Percentiles rank a stretch among this genome's conserved stretches.
phyloP scores from a whole-genome alignment of 2,113 vertebrate genomes.

The Patagioenas fasciata region DNA sequence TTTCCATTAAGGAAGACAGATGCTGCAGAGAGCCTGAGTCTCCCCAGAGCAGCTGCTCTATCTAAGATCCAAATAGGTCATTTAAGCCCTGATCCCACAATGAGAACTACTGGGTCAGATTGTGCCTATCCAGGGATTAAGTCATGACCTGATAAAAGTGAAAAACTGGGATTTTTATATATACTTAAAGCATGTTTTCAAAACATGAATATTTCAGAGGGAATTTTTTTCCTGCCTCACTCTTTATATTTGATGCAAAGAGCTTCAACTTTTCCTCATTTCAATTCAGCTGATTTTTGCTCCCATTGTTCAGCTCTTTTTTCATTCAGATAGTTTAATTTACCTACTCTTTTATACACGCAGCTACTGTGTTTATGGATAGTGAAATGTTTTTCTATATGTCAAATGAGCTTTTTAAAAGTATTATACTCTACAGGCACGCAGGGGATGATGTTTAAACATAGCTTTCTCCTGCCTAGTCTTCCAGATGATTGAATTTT shows the following conservation, averaged over 20 bases:
- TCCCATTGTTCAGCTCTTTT: slow-evolving; percentile 11
- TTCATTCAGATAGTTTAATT: slow-evolving; percentile 66
- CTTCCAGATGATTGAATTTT: slow-evolving; percentile 64
- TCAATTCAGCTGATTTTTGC: slow-evolving; percentile 23
- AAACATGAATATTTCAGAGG: slow-evolving; percentile 53
- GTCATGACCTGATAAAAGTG: slow-evolving; percentile 50
- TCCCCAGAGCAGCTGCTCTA: slow-evolving; percentile 54
- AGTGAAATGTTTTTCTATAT: slow-evolving; percentile 52
- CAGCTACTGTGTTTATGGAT: slow-evolving; percentile 54
- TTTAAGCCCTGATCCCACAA: slow-evolving; percentile 43
- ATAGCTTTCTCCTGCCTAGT: slow-evolving; percentile 64
- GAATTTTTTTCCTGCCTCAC: not conserved
- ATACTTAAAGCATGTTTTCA: slow-evolving; percentile 13
- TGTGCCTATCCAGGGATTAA: slow-evolving; percentile 40
- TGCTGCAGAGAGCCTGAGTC: slow-evolving; percentile 28
- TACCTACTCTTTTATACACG: slow-evolving; percentile 53
- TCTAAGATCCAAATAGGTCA: slow-evolving; percentile 58
- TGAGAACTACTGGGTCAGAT: slow-evolving; percentile 47
- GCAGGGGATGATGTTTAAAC: slow-evolving; percentile 74
- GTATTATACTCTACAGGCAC: slow-evolving; percentile 60
- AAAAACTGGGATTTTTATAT: slow-evolving; percentile 11
- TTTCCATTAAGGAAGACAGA: slow-evolving; percentile 59
- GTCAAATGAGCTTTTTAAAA: slow-evolving; percentile 66
- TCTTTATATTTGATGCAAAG: slow-evolving; percentile 27
- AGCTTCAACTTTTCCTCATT: slow-evolving; percentile 16